These are phyloP conservation scores for Elaphurus davidianus DNA, from an alignment of 2,113 vertebrate species.

Conservation along the genomic window DNA sequence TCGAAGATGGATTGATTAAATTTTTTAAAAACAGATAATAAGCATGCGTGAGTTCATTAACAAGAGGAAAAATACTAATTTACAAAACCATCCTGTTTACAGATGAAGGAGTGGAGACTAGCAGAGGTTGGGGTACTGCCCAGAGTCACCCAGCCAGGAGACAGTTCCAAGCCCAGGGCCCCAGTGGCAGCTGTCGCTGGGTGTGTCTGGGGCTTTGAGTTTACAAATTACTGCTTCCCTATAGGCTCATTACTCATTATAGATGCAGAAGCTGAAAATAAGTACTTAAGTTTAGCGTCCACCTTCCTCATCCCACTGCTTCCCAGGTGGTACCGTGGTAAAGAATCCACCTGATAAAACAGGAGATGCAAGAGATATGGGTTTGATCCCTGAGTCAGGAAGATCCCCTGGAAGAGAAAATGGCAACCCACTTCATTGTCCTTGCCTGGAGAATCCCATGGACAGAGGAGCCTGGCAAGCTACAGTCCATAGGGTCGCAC, in stretches of 20 bases:
- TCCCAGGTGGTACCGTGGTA: not conserved
- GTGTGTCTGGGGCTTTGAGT: not conserved
- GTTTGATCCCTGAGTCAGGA: not conserved
- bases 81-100: not conserved
- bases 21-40: not conserved
- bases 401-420: not conserved
- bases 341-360: not conserved
- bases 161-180: too few species aligned
- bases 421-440: not conserved
- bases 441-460: not conserved
- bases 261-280: not conserved
- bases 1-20: not conserved
- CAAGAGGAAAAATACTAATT: not conserved
- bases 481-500: not conserved
- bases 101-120: not conserved
- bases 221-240: not conserved
- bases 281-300: not conserved
- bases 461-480: not conserved
- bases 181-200: not conserved
- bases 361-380: not conserved
- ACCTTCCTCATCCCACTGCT: not conserved
- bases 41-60: not conserved
- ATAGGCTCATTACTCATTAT: not conserved
- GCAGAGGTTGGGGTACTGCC: not conserved
- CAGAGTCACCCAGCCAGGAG: not conserved